Base-by-base conservation (phyloP, 2,797 vertebrate species). In the Syndactyla subalaris region DNA sequence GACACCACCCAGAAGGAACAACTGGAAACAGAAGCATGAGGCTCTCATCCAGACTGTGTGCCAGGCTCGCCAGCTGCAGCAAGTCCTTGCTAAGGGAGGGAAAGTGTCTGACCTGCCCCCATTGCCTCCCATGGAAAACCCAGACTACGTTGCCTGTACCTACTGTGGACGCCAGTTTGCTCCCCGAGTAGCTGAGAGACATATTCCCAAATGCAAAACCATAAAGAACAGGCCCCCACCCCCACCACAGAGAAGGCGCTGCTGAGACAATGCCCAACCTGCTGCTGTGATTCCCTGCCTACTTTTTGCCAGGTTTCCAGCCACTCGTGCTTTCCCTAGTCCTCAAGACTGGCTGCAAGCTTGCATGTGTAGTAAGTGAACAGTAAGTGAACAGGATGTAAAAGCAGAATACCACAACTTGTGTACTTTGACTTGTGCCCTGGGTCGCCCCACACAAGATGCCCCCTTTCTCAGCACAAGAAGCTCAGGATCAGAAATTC, bases 131-230 rank as follows among this genome's bases (percentile, higher is more conserved):
- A 90, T 97, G 10, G 94, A 98, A 67, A 98, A 98, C 34, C 90
- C 97, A 14, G 98, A 98, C 93, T 98, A 98, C 0, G 27, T 98
- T 51, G 78, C 97, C 78, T 99, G 98, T 73, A 98, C 98, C 41
- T 97, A 98, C 86, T 99, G 98, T 14, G 92, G 75, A 39, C 96
- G 98, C 26, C 94, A 70, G 59, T 98, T 99, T 96, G 97, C 97
- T 38, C 98, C 98, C 32, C 96, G 83, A 14, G 98, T 94, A 41
- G 98, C 98, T 4, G 96, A 99, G 89, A 96, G 97, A 78, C 98
- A 99, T 36, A 96, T 98, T 94, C 97, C 98, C 45, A 98, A 98
- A 90, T 98, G 98, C 95, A 98, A 98, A 96, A 96, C 80, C 82
- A 98, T 98, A 89, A 98, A 93, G 94, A 98, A 88, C 17, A 97